Percentiles rank a stretch among this genome's conserved stretches.
These are phyloP conservation scores for Mellivora capensis DNA, from an alignment of 2,113 vertebrate genomes.

Conservation along the genomic window DNA sequence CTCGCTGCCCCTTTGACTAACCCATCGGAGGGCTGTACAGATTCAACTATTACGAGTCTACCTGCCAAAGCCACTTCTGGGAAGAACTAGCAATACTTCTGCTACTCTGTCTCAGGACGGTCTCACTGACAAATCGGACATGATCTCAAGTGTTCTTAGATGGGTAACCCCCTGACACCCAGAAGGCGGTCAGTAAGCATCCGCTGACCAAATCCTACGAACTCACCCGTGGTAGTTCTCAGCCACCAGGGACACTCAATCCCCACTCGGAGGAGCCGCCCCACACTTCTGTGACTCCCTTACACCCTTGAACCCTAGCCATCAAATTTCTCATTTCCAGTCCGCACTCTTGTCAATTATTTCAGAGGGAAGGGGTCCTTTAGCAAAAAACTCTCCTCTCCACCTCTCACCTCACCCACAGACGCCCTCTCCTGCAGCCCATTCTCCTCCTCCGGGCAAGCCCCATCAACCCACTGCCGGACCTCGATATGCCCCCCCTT, in stretches of 20 bases:
- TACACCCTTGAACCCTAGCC: not conserved
- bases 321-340: not conserved
- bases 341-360: not conserved
- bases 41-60: not conserved
- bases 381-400: not conserved
- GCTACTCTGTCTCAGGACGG: not conserved
- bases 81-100: not conserved
- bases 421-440: no score
- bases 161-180: not conserved
- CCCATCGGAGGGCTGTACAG: accelerated
- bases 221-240: not conserved
- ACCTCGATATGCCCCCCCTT: not conserved
- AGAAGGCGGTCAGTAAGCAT: not conserved
- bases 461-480: not conserved
- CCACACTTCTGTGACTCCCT: not conserved
- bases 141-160: not conserved
- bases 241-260: not conserved
- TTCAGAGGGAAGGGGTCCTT: not conserved
- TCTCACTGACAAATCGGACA: not conserved
- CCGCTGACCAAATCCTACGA: not conserved
- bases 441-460: not conserved
- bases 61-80: not conserved
- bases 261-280: not conserved
- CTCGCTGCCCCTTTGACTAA: not conserved
- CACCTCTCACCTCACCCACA: not conserved